Evolutionary conservation across 2,113 vertebrate genomes (phyloP).

Genomic region (Hiodon tergisus): DNA sequence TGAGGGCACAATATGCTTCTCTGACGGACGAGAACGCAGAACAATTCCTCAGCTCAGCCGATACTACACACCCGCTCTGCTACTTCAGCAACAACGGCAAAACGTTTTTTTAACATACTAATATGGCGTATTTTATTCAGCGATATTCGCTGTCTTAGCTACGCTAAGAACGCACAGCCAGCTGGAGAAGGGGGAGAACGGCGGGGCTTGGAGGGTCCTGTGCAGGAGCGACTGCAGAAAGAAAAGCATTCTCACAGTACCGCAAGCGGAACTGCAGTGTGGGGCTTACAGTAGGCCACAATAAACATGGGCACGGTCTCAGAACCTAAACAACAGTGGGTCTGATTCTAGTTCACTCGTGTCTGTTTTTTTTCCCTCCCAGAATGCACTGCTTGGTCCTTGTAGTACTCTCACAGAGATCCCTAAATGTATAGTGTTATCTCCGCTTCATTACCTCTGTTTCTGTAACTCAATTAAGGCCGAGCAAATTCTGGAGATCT

Average conservation of each 20-base stretch:
- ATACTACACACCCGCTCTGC: conserved; percentile 24
- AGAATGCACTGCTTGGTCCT: no score
- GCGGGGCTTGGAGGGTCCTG: no score
- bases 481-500: background rate
- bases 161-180: no score
- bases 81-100: conserved; percentile 56
- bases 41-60: conserved; percentile 51
- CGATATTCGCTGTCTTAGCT: no score
- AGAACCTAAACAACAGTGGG: no score
- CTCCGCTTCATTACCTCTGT: conserved; percentile 3
- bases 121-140: conserved; percentile 26
- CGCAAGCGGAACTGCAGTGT: background rate
- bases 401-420: background rate
- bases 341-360: no score
- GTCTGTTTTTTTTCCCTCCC: no score
- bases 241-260: background rate
- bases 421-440: background rate
- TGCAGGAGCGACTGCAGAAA: no score
- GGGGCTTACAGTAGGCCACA: background rate
- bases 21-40: conserved; percentile 47
- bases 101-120: conserved; percentile 50
- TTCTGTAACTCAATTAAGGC: background rate
- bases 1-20: conserved; percentile 56
- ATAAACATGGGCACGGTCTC: no score
- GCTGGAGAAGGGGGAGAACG: no score